Base-by-base conservation (phyloP, 1,140 invertebrate species). In the Bombus ignitus region DNA sequence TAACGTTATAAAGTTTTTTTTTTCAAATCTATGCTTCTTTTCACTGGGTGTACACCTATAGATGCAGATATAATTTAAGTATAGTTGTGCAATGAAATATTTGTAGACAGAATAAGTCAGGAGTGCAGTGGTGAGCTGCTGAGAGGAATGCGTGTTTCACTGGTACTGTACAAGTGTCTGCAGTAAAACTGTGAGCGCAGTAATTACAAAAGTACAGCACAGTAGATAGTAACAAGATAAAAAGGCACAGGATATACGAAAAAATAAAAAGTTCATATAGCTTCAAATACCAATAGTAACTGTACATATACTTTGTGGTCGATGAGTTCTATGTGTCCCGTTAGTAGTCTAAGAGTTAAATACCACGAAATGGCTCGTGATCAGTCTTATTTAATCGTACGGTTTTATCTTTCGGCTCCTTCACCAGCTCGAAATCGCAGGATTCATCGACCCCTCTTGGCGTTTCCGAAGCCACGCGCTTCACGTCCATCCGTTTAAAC, bases 351-450 rank as follows among this genome's bases (percentile, higher is more conserved):
- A n/a, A 62, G 28, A n/a, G 57, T 42, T 62, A 35, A 66, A 35
- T 47, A 66, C 59, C 22, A 18, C 25, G 22, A 76, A 65, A 76
- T 47, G 53, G 53, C 57, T 39, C 53, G 53, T 37, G 65, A 83
- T 66, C 72, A 22, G 39, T 66, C 81, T 76, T 83, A 57, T n/a
- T 77, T 78, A 78, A 78, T 84, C 47, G 47, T 53, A 53, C 44
- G 65, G 32, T 32, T 18, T 62, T 32, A 18, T 44, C 39, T 71
- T 12, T 39, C 25, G 9, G 1, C 37, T 13, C 42, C 72, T 73
- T 22, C 37, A 28, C 22, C 71, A 2, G 0, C 37, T 53, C 47
- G 39, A 59, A 83, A 77, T 57, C 42, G 62, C 42, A 18, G 8
- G 15, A n/a, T 53, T 83, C 47, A 44, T 65, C 73, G 65, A 12